Evolutionary conservation across 2,797 vertebrate species (phyloP), one percentile per base, ranked within the genome.

Genomic region (Enteromius fasciolatus): DNA sequence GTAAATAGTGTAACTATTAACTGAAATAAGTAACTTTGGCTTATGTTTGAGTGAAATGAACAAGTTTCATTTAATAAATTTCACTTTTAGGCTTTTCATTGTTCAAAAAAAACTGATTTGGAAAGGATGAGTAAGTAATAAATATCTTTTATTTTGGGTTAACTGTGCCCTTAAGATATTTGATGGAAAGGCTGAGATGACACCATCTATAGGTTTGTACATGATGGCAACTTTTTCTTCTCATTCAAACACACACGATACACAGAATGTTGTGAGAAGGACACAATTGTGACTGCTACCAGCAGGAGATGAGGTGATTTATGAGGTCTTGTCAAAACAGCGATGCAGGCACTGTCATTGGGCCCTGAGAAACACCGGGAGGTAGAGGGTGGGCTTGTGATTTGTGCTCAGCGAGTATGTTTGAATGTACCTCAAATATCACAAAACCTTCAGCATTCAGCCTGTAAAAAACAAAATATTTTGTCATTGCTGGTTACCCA

Each of bases 301-400:
- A 57, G 86, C 67, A 81, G 84, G 88, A 85, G 86, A 84, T 46
- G 68, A 75, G 31, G 81, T 89, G 88, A 89, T 89, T 89, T 89
- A 87, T 86, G 87, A 89, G 85, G 72, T 46, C 78, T 79, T 87
- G 88, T 86, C 85, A 89, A 25, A 44, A 59, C 63, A 73, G 48
- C 48, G 20, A 48, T 57, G 63, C 48, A 70, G 20, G 59, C 78
- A 81, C 77, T 41, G 75, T 87, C 78, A 81, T 66, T 57, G 61
- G 76, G 68, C 70, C 84, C 80, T 39, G 81, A 82, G 63, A 78
- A 80, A 67, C 66, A 68, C 76, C n/a, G 14, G 50, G 76, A 66
- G 68, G 66, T 73, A 63, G 66, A 84, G 73, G 75, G 76, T 77
- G 67, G 66, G 59, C 44, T 48, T 46, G 25, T n/a, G 33, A 69